Evolutionary conservation across 1,140 invertebrate genomes (phyloP).

Genomic region (Bombus huntii): DNA sequence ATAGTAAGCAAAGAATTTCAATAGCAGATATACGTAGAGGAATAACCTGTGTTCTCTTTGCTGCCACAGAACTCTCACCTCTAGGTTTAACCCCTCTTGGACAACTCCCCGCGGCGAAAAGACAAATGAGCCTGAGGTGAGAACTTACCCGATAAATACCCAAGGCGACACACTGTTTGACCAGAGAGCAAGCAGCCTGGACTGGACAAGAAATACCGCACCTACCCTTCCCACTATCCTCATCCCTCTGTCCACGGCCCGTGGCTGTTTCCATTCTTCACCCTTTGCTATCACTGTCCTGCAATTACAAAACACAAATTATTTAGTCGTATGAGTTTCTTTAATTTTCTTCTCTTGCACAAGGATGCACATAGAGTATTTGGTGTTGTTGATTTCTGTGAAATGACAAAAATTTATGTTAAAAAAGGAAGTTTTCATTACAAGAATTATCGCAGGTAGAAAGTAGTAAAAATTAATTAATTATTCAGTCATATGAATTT

Average conservation of each 20-base stretch:
- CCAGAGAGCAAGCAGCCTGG: slow-evolving; percentile 77
- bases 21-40: slow-evolving; percentile 32
- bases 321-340: slow-evolving; percentile 25
- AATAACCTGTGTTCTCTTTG: slow-evolving; percentile 48
- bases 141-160: slow-evolving; percentile 83
- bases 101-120: slow-evolving; percentile 79
- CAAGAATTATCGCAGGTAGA: no score
- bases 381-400: no score
- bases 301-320: not conserved
- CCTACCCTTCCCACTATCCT: slow-evolving; percentile 62
- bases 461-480: not conserved
- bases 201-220: slow-evolving; percentile 79
- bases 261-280: slow-evolving; percentile 54
- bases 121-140: slow-evolving; percentile 83
- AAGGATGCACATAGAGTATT: no score
- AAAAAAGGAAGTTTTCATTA: no score
- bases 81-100: slow-evolving; percentile 56
- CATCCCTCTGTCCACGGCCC: slow-evolving; percentile 47
- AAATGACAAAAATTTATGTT: no score
- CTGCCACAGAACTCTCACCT: slow-evolving; percentile 53
- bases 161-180: slow-evolving; percentile 83
- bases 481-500: slow-evolving; percentile 21
- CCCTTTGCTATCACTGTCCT: slow-evolving; percentile 25
- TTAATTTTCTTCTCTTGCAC: not conserved
- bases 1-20: not conserved